Evolutionary conservation across 2,797 vertebrate genomes (phyloP), one percentile per base, ranked within the genome.

Genomic region (Parauchenoglanis punctatus): DNA sequence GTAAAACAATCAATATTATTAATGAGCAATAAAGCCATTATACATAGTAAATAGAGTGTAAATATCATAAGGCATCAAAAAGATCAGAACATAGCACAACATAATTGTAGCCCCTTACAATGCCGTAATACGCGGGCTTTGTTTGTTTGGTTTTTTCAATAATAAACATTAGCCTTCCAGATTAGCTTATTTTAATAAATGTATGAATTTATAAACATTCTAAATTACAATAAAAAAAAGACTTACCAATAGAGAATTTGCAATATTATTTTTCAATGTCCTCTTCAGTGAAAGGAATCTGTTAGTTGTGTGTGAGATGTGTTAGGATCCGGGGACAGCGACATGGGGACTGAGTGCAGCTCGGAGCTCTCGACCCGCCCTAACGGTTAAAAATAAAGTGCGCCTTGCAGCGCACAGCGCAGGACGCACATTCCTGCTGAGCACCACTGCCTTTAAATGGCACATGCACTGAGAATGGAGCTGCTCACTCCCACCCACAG

Each of bases 351-450:
- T 81, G 76, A 76, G 86, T 84, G 83, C 65, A 78, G 75, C 58
- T 78, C 91, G 91, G 88, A 61, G 88, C 63, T 88, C 89, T 76
- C 90, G 95, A 94, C 95, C 95, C 96, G 92, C 95, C 95, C 95
- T 87, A 92, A 81, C 93, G 92, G 95, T 95, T 96, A 96, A 96
- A 96, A 96, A 96, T 96, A 91, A 90, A 93, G 94, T 92, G 87
- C 92, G 94, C 92, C 92, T 92, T 85, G 87, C 91, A 84, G 93
- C 92, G 93, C 92, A 87, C 91, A 90, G 93, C 91, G 87, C 92
- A 90, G 93, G 91, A 93, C 92, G 92, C 77, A 93, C 95, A 96
- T 96, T 96, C 96, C 95, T 94, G 90, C 90, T 93, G 85, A 90
- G 91, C 91, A 92, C 91, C 86, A 94, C 89, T 94, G 95, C 91